These are phyloP conservation scores for Uloborus plumipes DNA, from an alignment of 2,888 invertebrate species.

Conservation along the genomic window DNA sequence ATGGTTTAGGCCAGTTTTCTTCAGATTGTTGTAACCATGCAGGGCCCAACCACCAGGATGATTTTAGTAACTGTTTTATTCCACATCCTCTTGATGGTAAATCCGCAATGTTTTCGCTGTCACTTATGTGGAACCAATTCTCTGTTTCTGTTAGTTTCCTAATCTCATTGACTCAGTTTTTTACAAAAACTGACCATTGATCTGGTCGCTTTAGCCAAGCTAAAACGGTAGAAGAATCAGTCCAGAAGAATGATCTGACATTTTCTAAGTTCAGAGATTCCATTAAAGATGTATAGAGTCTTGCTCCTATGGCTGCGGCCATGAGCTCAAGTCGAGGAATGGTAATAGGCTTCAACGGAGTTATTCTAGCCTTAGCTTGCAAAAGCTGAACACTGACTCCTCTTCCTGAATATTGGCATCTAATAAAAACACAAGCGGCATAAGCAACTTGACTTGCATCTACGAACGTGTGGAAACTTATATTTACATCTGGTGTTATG, in stretches of 20 bases:
- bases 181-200: slow-evolving; percentile 14
- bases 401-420: not conserved
- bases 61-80: not conserved
- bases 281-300: not conserved
- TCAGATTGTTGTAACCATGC: not conserved
- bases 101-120: slow-evolving; percentile 6
- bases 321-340: slow-evolving; percentile 1
- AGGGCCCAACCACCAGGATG: slow-evolving; percentile 11
- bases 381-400: not conserved
- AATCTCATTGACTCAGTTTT: slow-evolving; percentile 13
- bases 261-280: not conserved
- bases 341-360: not conserved
- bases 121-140: slow-evolving; percentile 10
- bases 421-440: not conserved
- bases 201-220: slow-evolving; percentile 7
- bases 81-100: slow-evolving; percentile 10
- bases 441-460: not conserved
- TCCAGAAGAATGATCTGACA: not conserved
- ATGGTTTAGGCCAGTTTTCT: slow-evolving; percentile 3
- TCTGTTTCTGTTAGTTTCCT: slow-evolving; percentile 7
- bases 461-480: not conserved
- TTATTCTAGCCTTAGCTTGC: not conserved
- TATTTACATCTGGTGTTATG: not conserved
- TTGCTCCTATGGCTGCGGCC: slow-evolving; percentile 10
- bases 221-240: not conserved